Evolutionary conservation across 30 jellyfish, hydroid and myxozoan species (phyloP), one percentile per base, ranked within the genome.

Genomic region (Hydractinia echinata): DNA sequence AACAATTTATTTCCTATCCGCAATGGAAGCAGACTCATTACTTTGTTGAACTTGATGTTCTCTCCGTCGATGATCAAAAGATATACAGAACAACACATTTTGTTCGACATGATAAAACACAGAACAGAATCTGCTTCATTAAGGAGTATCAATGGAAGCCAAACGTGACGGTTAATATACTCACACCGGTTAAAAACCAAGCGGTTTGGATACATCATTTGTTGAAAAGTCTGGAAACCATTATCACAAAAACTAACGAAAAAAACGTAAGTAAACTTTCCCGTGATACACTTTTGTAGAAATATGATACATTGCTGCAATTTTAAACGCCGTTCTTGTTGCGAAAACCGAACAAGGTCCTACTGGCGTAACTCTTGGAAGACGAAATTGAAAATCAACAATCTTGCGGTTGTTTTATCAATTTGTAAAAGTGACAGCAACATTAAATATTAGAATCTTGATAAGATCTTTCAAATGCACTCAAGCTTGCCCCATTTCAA

Each of bases 1-100:
- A 8, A 4, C 66, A 50, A 7, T 10, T 48, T 15, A 7, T 5
- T 58, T 3, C 15, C 18, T 58, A 58, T n/a, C 5, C 44, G 66
- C 30, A 67, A 13, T 6, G 56, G 8, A 52, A 18, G 13, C 86
- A 88, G 15, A 91, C 82, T 54, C 85, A 94, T 7, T 91, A 91
- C 71, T 83, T 91, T 20, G 97, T 91, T 4, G 97, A 91, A 84
- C 73, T 91, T 7, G 97, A 91, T 54, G 64, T 86, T 48, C n/a
- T 71, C 30, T 14, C 44, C 4, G n/a, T n/a, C 61, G 53, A 20
- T 20, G 81, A 71, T 20, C 55, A 71, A 50, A 21, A 67, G 78
- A 11, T 20, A 19, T 64, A 64, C 74, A 64, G 74, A 64, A 64
- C 74, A 5, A 64, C 51, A 44, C 74, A n/a, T 6, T 64, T 64